Percentiles rank a stretch among this genome's conserved stretches.
Evolutionary conservation across 1,140 invertebrate genomes (phyloP).

Genomic region (Bombyx mandarina): DNA sequence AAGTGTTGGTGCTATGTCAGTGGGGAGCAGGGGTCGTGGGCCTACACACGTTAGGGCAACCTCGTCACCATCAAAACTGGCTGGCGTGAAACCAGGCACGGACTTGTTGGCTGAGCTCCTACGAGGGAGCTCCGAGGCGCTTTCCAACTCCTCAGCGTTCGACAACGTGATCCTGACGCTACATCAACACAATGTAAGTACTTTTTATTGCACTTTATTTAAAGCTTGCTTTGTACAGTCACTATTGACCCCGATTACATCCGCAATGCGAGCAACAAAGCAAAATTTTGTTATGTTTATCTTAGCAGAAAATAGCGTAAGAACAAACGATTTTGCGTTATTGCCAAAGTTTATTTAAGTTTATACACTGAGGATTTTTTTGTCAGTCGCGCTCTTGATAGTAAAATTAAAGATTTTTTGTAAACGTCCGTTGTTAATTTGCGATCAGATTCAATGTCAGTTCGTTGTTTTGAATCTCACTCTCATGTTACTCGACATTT

Average conservation of each 20-base stretch:
- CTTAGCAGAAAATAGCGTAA: conserved; percentile 40
- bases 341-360: conserved; percentile 40
- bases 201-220: conserved; percentile 7
- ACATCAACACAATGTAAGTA: conserved; percentile 71
- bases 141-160: conserved; percentile 71
- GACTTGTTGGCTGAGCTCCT: conserved; percentile 81
- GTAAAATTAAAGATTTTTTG: conserved; percentile 2
- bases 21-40: conserved; percentile 29
- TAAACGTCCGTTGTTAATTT: conserved; percentile 19
- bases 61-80: conserved; percentile 84
- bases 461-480: conserved; percentile 34
- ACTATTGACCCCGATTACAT: conserved; percentile 23
- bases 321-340: conserved; percentile 39
- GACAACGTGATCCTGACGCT: conserved; percentile 65
- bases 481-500: conserved; percentile 39
- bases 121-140: conserved; percentile 81
- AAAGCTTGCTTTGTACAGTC: conserved; percentile 21
- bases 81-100: conserved; percentile 76
- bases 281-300: conserved; percentile 42
- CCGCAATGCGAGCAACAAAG: conserved; percentile 28
- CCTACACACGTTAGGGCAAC: conserved; percentile 80
- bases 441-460: conserved; percentile 45
- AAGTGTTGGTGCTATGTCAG: conserved; percentile 45
- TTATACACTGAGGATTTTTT: conserved; percentile 26
- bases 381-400: conserved; percentile 18